phyloP scores from a whole-genome alignment of 1,140 invertebrate genomes.

The Chionoecetes opilio region DNA sequence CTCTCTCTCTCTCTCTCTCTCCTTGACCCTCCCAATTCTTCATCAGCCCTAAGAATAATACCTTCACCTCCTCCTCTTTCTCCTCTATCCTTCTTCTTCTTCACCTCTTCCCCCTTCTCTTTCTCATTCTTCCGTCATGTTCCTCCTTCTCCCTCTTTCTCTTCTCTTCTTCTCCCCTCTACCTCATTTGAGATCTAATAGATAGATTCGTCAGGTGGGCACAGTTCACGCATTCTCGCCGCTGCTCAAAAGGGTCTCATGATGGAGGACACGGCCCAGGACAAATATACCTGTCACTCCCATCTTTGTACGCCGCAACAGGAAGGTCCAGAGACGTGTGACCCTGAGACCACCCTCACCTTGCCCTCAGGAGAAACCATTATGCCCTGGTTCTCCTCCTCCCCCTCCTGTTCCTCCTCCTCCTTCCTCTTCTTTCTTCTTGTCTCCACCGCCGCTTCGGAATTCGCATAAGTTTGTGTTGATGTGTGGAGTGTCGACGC shows the following conservation, averaged over 20 bases:
- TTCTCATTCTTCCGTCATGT: not conserved
- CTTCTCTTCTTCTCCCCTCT: slow-evolving; percentile 19
- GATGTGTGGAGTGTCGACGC: slow-evolving; percentile 13
- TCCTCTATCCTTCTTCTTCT: not conserved
- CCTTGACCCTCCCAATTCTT: not conserved
- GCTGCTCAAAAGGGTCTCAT: not conserved
- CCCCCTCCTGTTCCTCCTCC: not conserved
- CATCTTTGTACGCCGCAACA: slow-evolving; percentile 33
- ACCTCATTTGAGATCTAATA: slow-evolving; percentile 11
- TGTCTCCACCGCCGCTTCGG: not conserved
- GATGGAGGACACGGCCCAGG: slow-evolving; percentile 43
- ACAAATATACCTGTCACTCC: slow-evolving; percentile 65
- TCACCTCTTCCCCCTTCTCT: not conserved
- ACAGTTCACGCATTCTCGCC: slow-evolving; percentile 34
- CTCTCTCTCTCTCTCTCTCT: not conserved
- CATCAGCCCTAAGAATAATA: no score
- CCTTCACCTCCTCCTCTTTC: not conserved
- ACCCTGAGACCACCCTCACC: slow-evolving; percentile 41
- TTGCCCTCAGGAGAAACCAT: slow-evolving; percentile 30
- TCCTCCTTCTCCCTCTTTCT: not conserved
- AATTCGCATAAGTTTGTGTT: slow-evolving; percentile 21
- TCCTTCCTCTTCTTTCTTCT: not conserved
- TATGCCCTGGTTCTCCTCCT: not conserved
- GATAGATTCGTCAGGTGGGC: slow-evolving; percentile 32
- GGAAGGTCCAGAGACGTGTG: slow-evolving; percentile 33